Evolutionary conservation across 1,140 invertebrate species (phyloP).

Genomic region (Anastrepha ludens): DNA sequence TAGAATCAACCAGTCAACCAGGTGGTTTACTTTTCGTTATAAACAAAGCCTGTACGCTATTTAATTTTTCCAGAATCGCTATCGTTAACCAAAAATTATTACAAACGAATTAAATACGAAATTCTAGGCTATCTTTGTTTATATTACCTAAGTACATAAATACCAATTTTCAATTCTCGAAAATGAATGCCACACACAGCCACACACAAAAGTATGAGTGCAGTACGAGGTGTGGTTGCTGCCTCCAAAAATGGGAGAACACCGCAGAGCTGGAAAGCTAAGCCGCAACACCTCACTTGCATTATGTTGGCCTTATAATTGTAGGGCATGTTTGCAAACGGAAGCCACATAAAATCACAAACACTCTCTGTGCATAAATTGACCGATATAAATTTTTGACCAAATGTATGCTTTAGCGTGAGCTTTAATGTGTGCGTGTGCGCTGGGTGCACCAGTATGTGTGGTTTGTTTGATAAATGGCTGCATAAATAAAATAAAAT

Average conservation of each 20-base stretch:
- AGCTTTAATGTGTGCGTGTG: background rate
- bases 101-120: too few relatives aligned
- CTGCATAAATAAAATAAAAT: background rate
- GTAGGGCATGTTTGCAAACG: background rate
- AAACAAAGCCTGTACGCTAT: too few relatives aligned
- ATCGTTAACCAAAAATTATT: too few relatives aligned
- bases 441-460: background rate
- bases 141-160: too few relatives aligned
- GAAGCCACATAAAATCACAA: background rate
- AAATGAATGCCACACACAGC: too few relatives aligned
- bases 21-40: too few relatives aligned
- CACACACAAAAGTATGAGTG: too few relatives aligned
- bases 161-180: too few relatives aligned
- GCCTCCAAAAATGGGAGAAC: background rate
- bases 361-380: conserved; percentile 16
- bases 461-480: background rate
- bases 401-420: background rate
- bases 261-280: background rate
- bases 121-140: too few relatives aligned
- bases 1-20: too few relatives aligned
- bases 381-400: background rate
- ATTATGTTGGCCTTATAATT: background rate
- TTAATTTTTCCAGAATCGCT: too few relatives aligned
- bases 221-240: too few relatives aligned
- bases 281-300: background rate